A percentile compares a stretch with the other conserved stretches of the same genome.
Evolutionary conservation across 35 echinoderm and acorn worm genomes (phyloP).

Genomic region (Apostichopus japonicus): DNA sequence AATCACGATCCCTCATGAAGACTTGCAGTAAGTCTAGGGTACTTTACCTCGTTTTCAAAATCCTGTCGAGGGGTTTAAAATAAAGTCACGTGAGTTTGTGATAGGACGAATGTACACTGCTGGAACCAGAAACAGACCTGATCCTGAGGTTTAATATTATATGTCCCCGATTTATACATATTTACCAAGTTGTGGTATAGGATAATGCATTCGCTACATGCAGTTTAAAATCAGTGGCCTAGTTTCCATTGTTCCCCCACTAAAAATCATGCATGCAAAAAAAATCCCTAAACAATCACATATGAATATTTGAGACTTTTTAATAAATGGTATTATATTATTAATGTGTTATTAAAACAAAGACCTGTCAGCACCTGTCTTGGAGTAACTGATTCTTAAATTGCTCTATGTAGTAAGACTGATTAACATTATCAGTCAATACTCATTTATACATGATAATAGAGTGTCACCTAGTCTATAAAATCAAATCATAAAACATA

Average conservation of each 20-base stretch:
- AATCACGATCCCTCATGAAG: slow-evolving; percentile 32
- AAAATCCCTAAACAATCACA: background rate
- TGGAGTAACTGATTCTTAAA: too few species aligned
- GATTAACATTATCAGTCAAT: too few species aligned
- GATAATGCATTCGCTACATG: background rate
- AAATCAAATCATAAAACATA: too few species aligned
- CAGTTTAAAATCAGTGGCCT: background rate
- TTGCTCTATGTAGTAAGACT: too few species aligned
- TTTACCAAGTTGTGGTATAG: background rate
- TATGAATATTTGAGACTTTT: too few species aligned
- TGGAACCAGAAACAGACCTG: too few species aligned
- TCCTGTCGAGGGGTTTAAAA: slow-evolving; percentile 48
- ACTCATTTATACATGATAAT: too few species aligned
- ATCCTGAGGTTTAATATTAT: too few species aligned
- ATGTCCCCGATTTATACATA: too few species aligned
- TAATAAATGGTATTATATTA: background rate
- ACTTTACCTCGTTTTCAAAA: slow-evolving; percentile 40
- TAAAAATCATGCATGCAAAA: slow-evolving; percentile 14
- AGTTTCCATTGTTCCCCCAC: background rate
- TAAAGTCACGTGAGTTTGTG: background rate
- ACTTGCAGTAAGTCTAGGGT: slow-evolving; percentile 16
- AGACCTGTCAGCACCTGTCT: background rate
- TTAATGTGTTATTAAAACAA: background rate
- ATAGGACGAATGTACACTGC: too few species aligned
- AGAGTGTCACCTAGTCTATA: too few species aligned